Conservation (phyloP, 2,888 invertebrate species). For the Apodemia mormo region DNA sequence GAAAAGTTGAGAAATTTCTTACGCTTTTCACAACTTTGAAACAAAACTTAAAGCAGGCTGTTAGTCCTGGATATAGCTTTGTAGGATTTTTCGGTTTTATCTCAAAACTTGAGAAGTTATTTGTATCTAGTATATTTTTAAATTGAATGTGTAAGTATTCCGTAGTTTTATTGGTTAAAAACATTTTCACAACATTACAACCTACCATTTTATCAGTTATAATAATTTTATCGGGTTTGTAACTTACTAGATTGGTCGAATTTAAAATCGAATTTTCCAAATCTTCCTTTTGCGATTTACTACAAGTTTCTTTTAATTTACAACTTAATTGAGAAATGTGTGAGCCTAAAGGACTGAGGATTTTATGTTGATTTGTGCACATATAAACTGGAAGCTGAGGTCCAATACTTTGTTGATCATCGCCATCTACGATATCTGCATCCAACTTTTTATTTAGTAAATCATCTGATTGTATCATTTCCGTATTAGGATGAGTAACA, state of each 20-base stretch:
- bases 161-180: conserved; percentile 50
- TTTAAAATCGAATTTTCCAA: conserved; percentile 20
- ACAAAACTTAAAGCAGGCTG: conserved; percentile 48
- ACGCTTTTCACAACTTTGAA: conserved; percentile 47
- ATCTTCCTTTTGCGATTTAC: background rate
- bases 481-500: conserved; percentile 57
- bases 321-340: conserved; percentile 21
- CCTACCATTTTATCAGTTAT: conserved; percentile 43
- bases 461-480: conserved; percentile 40
- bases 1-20: conserved; percentile 46
- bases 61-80: conserved; percentile 59
- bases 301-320: background rate
- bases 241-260: conserved; percentile 45
- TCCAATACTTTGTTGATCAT: conserved; percentile 31
- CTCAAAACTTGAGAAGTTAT: conserved; percentile 46
- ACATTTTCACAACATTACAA: conserved; percentile 53
- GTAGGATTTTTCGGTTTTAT: conserved; percentile 50
- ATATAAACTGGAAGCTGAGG: conserved; percentile 47
- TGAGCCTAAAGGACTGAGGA: conserved; percentile 49
- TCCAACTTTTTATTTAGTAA: conserved; percentile 26
- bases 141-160: conserved; percentile 54
- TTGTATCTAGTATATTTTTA: conserved; percentile 48
- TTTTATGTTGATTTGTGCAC: conserved; percentile 54
- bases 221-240: conserved; percentile 48
- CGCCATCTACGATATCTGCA: conserved; percentile 35